Conservation (phyloP, 1,140 invertebrate species). For the Temnothorax nylanderi region DNA sequence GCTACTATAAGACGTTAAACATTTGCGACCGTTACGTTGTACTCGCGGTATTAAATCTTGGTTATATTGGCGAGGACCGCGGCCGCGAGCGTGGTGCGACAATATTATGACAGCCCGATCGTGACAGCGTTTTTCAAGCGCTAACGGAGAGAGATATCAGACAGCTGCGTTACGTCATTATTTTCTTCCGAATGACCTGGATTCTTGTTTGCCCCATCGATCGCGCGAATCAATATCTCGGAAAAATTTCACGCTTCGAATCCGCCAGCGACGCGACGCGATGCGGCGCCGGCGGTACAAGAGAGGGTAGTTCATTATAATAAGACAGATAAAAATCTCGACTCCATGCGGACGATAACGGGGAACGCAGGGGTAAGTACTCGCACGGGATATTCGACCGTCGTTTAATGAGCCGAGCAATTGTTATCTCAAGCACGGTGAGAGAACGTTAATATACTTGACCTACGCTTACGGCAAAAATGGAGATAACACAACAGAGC, state of each 20-base stretch:
- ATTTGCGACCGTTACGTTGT: neutral
- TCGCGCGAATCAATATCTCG: conserved; percentile 47
- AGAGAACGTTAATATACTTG: conserved; percentile 14
- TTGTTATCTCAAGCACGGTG: conserved; percentile 4
- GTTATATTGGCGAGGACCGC: conserved; percentile 28
- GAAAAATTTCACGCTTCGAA: conserved; percentile 43
- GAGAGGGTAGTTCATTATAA: conserved; percentile 19
- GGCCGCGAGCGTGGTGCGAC: neutral
- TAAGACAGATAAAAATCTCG: conserved; percentile 31
- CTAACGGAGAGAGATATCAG: conserved; percentile 42
- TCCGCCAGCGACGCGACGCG: conserved; percentile 13
- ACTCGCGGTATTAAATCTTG: conserved; percentile 23
- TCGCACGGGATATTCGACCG: neutral
- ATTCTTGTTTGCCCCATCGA: conserved; percentile 39
- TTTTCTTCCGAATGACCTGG: conserved; percentile 54
- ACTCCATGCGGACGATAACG: neutral
- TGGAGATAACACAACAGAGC: neutral
- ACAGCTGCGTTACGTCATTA: conserved; percentile 40
- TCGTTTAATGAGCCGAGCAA: conserved; percentile 30
- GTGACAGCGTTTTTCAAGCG: conserved; percentile 20
- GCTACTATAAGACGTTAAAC: neutral
- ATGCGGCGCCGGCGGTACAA: neutral
- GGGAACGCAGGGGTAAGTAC: neutral
- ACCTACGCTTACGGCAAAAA: conserved; percentile 9
- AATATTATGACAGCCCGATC: conserved; percentile 44